Base-by-base conservation (phyloP, 2,888 invertebrate genomes). In the Myopa testacea region DNA sequence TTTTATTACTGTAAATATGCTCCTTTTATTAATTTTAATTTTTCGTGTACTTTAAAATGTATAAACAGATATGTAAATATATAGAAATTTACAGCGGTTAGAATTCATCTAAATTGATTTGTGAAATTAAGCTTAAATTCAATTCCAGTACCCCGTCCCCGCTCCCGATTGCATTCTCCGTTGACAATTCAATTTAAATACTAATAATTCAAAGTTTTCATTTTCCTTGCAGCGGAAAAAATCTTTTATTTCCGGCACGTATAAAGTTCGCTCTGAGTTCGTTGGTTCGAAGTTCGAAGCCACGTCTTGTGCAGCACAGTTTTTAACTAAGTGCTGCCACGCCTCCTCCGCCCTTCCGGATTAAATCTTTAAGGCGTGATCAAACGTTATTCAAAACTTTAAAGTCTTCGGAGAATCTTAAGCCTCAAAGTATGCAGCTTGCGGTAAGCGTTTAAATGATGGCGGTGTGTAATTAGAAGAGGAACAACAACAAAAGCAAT, bases 151-250 rank as follows among this genome's bases (percentile, higher is more conserved):
- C 67, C 34, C 12, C 40, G 37, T 16, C 38, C 14, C 19, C 26
- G 26, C 26, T 12, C n/a, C 60, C 60, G 58, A 10, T 4, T 19
- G 2, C 12, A 5, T 34, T 38, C 19, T 0, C 58, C 40, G 76
- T 63, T 58, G 74, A n/a, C 55, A 16, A 55, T 55, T 55, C 55
- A 55, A 55, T 55, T 55, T 16, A 65, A 45, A 83, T 80, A 80
- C 80, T 81, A 45, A 45, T 45, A 45, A 45, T 45, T 45, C 45
- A 45, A 45, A 45, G 10, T 10, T 84, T 84, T 82, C 82, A 84
- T 86, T 82, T 81, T 79, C 78, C 78, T 78, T 80, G 80, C 73
- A 62, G 68, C 52, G 58, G 62, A 52, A 58, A 73, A 75, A 19
- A 58, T 26, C 55, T 26, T 19, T 45, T 67, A 37, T 67, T 37